phyloP scores from a whole-genome alignment of 1,140 invertebrate genomes.

The Drosophila simulans region DNA sequence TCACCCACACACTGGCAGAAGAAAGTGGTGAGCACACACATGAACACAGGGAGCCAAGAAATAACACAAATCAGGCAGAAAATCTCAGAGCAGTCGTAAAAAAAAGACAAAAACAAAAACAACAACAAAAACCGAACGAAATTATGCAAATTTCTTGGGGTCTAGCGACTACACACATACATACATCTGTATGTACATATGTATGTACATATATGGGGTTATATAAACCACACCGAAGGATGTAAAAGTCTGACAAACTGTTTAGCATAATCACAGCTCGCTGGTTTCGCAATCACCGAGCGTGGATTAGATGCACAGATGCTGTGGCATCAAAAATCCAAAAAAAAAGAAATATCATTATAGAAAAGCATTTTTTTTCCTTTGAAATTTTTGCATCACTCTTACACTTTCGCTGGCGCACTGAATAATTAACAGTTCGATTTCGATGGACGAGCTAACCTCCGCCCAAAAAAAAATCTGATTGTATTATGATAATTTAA shows the following conservation, averaged over 20 bases:
- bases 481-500: slow-evolving; percentile 66
- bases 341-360: not conserved
- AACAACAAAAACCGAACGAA: slow-evolving; percentile 32
- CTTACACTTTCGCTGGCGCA: slow-evolving; percentile 66
- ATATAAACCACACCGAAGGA: slow-evolving; percentile 66
- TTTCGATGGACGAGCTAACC: slow-evolving; percentile 3
- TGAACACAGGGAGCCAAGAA: slow-evolving; percentile 10
- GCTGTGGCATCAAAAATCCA: not conserved
- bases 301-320: slow-evolving; percentile 21
- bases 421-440: slow-evolving; percentile 70
- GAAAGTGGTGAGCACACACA: slow-evolving; percentile 35
- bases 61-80: slow-evolving; percentile 14
- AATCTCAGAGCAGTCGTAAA: slow-evolving; percentile 12
- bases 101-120: not conserved
- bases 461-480: slow-evolving; percentile 1
- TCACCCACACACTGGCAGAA: slow-evolving; percentile 42
- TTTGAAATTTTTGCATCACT: slow-evolving; percentile 24
- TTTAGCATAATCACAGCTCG: slow-evolving; percentile 58
- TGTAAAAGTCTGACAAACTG: slow-evolving; percentile 45
- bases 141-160: slow-evolving; percentile 61
- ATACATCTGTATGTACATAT: too few species aligned
- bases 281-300: slow-evolving; percentile 58
- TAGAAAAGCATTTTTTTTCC: slow-evolving; percentile 6
- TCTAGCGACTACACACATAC: not conserved
- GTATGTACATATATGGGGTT: slow-evolving; percentile 17